A percentile compares a stretch with the other conserved stretches of the same genome.
Conservation (phyloP, 1,140 invertebrate species). For the Nautilus pompilius region DNA sequence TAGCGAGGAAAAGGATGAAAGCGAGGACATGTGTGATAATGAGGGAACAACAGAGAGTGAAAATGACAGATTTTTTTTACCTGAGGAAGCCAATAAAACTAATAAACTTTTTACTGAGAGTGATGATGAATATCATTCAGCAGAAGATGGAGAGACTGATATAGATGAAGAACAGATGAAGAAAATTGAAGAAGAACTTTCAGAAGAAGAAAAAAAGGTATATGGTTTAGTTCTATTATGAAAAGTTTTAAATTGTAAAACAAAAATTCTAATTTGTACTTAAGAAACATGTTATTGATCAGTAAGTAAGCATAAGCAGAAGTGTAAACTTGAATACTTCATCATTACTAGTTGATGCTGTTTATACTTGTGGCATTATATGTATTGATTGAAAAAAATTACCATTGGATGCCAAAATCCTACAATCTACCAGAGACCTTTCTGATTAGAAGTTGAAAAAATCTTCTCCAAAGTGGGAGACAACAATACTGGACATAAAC, state of each 20-base stretch:
- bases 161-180: conserved; percentile 23
- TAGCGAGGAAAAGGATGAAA: no score
- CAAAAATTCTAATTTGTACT: not conserved
- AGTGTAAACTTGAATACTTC: not conserved
- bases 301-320: not conserved
- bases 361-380: not conserved
- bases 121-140: conserved; percentile 25
- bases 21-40: no score
- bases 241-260: conserved; percentile 35
- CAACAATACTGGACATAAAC: no score
- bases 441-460: no score
- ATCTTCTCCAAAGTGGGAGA: no score
- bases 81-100: no score
- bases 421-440: no score
- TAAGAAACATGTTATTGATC: not conserved
- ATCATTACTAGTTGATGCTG: not conserved
- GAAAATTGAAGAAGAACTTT: conserved; percentile 24
- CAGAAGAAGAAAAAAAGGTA: conserved; percentile 34
- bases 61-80: no score
- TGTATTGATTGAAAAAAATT: not conserved
- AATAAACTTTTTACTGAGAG: no score
- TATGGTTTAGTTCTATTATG: not conserved
- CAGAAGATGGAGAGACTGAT: conserved; percentile 20
- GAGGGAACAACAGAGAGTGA: no score
- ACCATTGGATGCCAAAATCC: no score